Evolutionary conservation across 2,113 vertebrate species (phyloP).

Genomic region (Colaptes auratus): DNA sequence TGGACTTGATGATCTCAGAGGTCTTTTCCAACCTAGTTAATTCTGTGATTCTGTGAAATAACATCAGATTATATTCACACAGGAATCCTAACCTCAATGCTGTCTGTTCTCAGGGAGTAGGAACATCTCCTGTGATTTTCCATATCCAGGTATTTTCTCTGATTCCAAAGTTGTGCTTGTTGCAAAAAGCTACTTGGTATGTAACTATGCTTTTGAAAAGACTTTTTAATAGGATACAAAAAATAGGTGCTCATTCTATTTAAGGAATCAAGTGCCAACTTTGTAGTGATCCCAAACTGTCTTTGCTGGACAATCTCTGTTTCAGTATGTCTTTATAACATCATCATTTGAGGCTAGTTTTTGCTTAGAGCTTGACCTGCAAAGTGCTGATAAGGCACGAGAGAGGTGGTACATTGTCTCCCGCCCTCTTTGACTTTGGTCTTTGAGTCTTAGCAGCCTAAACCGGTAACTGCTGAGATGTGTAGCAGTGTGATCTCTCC

Average conservation of each 20-base stretch:
- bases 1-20: too few species aligned
- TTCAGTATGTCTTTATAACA: background rate
- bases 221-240: background rate
- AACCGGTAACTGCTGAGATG: background rate
- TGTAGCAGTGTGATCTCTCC: background rate
- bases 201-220: background rate
- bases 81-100: background rate
- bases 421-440: background rate
- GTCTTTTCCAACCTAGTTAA: too few species aligned
- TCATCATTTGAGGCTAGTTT: rapidly evolving
- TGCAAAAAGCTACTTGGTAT: background rate
- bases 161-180: background rate
- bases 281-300: background rate
- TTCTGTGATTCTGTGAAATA: background rate
- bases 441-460: background rate
- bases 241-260: background rate
- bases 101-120: background rate
- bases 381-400: background rate
- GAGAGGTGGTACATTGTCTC: background rate
- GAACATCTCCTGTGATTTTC: background rate
- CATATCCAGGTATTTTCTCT: background rate
- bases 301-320: background rate
- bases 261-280: background rate
- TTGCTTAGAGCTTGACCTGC: background rate
- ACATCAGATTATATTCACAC: background rate